Base-by-base conservation (phyloP, 1,140 invertebrate species). In the Bactericera cockerelli region DNA sequence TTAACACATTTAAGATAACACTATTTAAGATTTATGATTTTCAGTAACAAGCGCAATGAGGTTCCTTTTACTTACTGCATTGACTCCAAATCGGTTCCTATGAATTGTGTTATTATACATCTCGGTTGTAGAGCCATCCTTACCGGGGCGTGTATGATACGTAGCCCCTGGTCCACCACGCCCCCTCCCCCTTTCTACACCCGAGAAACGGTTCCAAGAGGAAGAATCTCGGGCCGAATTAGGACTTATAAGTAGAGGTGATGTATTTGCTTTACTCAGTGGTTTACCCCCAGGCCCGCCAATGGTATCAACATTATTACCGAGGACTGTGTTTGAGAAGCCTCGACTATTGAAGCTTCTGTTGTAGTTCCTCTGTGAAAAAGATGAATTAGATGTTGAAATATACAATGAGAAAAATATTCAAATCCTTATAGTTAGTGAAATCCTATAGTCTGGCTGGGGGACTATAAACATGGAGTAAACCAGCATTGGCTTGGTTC, bases 111-210 rank as follows among this genome's bases (percentile, higher is more conserved):
- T 31, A 13, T 31, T 31, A 31, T 31, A 31, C 28, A 31, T 4
- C 4, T 31, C 28, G n/a, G n/a, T n/a, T n/a, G n/a, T n/a, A 13
- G 28, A 31, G 4, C 28, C 64, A 24, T 49, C 42, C 22, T 49
- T 49, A 4, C 42, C 42, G 8, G 71, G 65, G 26, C 72, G 67
- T 60, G 68, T 71, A 65, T 73, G 72, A 25, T 65, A 59, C 1
- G 62, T 53, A 55, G 66, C 65, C 61, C 68, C 70, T 56, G 68
- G 56, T 1, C 53, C 62, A 42, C 65, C 66, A 54, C 66, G 61
- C 57, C 72, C 76, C 67, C 74, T 73, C 4, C 71, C 74, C 25
- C 66, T 63, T 22, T 70, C 72, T 24, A 77, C 72, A 42, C 57
- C 69, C 65, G 33, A 49, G 57, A 59, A 13, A 64, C 63, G 13